Base-by-base conservation (phyloP, 2,888 invertebrate genomes). In the Ophraella communa region DNA sequence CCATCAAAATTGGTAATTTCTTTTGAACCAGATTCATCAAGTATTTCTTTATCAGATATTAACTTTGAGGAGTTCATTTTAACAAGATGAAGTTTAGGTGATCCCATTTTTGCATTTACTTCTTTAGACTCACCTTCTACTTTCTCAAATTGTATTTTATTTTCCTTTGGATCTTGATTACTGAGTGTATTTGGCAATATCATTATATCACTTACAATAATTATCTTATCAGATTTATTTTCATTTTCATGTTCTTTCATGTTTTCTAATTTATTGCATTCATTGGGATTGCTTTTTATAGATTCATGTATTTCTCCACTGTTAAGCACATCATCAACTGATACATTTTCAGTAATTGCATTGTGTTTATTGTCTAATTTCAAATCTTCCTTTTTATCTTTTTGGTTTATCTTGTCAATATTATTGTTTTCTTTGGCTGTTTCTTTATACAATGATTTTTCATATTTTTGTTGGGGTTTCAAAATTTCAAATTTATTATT, bases 121-220 rank as follows among this genome's bases (percentile, higher is more conserved):
- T 10, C 49, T 4, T 24, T 27, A 18, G 8, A 54, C 4, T 45
- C 1, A 20, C 18, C 20, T 53, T 8, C 11, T 21, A 20, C 1
- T 17, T 17, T n/a, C 17, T 20, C 21, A 10, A 10, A 8, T 21
- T 14, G n/a, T 54, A n/a, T n/a, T 24, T 24, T 14, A 20, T 27
- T 27, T 27, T 4, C 17, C 2, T 30, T 10, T 52, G 24, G 8
- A 23, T 45, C 27, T 58, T 47, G 7, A 3, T 14, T 18, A 11
- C 47, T 27, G 1, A 11, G 11, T 7, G 10, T 3, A 14, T 20
- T 49, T n/a, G 59, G 35, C 4, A 33, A 14, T 17, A 59, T n/a
- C 10, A 42, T 18, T 17, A 51, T 11, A 14, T 59, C 51, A 24
- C 59, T 59, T 10, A 59, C 51, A 51, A 51, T 51, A 14, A 51